Evolutionary conservation across 2,888 invertebrate species (phyloP).

Genomic region (Gastracanthus pulcherrimus): DNA sequence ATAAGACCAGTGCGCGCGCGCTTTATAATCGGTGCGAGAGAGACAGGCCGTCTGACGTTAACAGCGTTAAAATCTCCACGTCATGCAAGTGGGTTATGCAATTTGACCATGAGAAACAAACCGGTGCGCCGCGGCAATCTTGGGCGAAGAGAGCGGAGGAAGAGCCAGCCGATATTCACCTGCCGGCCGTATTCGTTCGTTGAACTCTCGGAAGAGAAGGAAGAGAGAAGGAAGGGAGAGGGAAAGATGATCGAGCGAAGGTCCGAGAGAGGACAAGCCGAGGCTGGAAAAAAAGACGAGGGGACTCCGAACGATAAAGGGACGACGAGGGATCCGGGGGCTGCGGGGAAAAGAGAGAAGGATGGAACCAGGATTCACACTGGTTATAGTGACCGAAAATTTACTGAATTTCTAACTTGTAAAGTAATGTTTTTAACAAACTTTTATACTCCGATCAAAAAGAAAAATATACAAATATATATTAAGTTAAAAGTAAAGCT

Average conservation of each 20-base stretch:
- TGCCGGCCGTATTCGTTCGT: conserved; percentile 52
- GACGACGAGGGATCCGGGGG: conserved; percentile 11
- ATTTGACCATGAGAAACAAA: conserved; percentile 58
- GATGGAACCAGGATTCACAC: neutral
- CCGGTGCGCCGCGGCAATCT: conserved; percentile 35
- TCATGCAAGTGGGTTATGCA: conserved; percentile 57
- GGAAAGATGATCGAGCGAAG: neutral
- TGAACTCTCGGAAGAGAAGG: conserved; percentile 38
- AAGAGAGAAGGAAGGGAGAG: neutral
- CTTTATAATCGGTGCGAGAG: conserved; percentile 21
- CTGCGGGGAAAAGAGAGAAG: neutral
- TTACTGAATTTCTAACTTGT: neutral
- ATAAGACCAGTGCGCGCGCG: neutral
- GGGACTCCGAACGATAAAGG: neutral
- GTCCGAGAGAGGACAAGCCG: neutral
- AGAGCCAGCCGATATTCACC: conserved; percentile 37
- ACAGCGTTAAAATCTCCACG: conserved; percentile 54
- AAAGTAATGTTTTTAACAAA: neutral
- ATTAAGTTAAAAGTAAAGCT: no score
- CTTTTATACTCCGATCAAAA: neutral
- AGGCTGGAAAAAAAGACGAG: neutral
- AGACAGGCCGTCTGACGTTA: conserved; percentile 42
- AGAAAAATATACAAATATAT: neutral
- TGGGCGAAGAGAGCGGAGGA: no score
- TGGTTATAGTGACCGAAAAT: neutral